Evolutionary conservation across 2,888 invertebrate species (phyloP), one percentile per base, ranked within the genome.

Genomic region (Hydropsyche betteni): DNA sequence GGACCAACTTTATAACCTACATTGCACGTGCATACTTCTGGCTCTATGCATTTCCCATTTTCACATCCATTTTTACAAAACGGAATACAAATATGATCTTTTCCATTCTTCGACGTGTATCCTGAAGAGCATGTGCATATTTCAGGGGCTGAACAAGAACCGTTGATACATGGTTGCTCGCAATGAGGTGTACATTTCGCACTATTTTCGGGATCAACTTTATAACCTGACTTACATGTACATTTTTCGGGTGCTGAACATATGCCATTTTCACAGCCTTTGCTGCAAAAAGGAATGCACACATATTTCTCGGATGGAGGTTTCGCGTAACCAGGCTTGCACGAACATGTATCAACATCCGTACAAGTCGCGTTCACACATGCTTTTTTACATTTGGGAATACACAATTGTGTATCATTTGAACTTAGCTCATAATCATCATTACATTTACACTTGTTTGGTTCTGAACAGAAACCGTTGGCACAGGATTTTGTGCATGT

Each of bases 101-200:
- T 44, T 24, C 33, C 33, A 0, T 34, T 38, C 14, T 76, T 16
- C 12, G 34, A 36, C 61, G 64, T 68, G 80, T 80, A 75, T 8
- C 83, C 82, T 16, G 75, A 14, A 7, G 80, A 58, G 61, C 83
- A 82, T 36, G 80, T 79, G 75, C 86, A 85, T 0, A 74, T 80
- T 34, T 84, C 82, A 0, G 84, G 84, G 2, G 81, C 81, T 0
- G 80, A 80, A 74, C 86, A 86, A 16, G 77, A 75, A 5, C 85
- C 84, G 74, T 85, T 81, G 2, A 80, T n/a, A 72, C 83, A 83
- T n/a, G 78, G 51, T 69, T 77, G 77, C 6, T 68, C 68, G 69
- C 83, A 83, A 34, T 75, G 74, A 10, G 82, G 81, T 10, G 50
- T 61, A 50, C 77, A 77, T 38, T 24, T 69, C n/a, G 36, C 69